A percentile compares a stretch with the other conserved stretches of the same genome.
Evolutionary conservation across 2,113 vertebrate species (phyloP).

Genomic region (Corynorhinus townsendii): DNA sequence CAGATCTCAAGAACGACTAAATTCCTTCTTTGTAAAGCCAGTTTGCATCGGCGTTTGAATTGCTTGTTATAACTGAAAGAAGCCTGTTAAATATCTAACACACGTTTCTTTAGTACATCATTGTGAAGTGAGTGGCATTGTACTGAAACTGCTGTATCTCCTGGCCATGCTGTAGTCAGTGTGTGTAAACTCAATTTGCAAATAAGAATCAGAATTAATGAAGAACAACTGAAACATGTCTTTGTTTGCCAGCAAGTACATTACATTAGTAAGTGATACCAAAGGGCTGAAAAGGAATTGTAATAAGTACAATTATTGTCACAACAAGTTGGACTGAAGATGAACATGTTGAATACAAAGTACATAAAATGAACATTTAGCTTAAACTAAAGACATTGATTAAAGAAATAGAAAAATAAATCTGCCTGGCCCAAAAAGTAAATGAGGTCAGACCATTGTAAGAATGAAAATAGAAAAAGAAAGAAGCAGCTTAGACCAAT

Average conservation of each 20-base stretch:
- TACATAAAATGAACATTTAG: not conserved
- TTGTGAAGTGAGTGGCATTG: not conserved
- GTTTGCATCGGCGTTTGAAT: not conserved
- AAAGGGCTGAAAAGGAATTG: slow-evolving; percentile 27
- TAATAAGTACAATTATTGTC: slow-evolving; percentile 30
- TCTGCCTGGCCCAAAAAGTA: slow-evolving; percentile 1
- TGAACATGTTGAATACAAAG: slow-evolving; percentile 49
- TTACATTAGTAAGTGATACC: slow-evolving; percentile 45
- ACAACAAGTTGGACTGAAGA: slow-evolving; percentile 14
- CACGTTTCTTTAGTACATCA: not conserved
- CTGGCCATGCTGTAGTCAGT: not conserved
- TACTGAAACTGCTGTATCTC: not conserved
- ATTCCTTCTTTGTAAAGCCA: not conserved
- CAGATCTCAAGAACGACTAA: not conserved
- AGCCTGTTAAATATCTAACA: not conserved
- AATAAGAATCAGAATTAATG: slow-evolving; percentile 23
- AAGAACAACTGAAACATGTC: not conserved
- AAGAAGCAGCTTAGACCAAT: slow-evolving; percentile 4
- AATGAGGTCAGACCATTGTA: slow-evolving; percentile 36
- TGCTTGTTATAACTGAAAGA: not conserved
- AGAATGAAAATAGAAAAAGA: slow-evolving; percentile 31
- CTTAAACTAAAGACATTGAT: slow-evolving; percentile 36
- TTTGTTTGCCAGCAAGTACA: slow-evolving; percentile 44
- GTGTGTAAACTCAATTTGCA: slow-evolving; percentile 27
- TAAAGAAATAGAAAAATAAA: slow-evolving; percentile 44